Evolutionary conservation across 2,797 vertebrate genomes (phyloP).

Genomic region (Tamandua tetradactyla): DNA sequence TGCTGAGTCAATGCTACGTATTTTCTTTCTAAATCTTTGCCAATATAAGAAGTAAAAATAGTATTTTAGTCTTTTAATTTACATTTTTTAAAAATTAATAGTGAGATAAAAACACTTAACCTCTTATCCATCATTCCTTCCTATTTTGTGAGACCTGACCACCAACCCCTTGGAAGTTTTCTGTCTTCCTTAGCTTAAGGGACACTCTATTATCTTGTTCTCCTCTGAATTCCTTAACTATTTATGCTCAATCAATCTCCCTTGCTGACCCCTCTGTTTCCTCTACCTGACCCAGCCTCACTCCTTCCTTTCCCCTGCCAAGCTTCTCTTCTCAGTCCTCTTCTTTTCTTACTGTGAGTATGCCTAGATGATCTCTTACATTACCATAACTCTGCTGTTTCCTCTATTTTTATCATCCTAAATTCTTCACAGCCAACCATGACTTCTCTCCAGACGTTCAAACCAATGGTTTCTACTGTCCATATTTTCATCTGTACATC

Average conservation of each 20-base stretch:
- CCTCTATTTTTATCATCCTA: not conserved
- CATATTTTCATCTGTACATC: not conserved
- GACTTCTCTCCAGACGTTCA: not conserved
- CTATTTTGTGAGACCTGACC: not conserved
- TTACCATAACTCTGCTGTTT: not conserved
- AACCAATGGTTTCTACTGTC: not conserved
- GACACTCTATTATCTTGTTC: not conserved
- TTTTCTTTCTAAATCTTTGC: not conserved
- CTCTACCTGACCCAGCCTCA: not conserved
- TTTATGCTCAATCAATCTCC: not conserved
- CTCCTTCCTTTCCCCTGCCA: not conserved
- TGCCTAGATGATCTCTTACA: not conserved
- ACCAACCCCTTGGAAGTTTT: not conserved
- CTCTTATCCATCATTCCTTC: not conserved
- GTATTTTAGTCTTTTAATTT: not conserved
- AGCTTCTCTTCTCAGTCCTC: not conserved
- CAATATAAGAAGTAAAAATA: not conserved
- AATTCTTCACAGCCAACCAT: not conserved
- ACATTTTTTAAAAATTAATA: not conserved
- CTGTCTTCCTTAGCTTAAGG: not conserved
- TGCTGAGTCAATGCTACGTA: not conserved
- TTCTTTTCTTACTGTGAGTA: not conserved
- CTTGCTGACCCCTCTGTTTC: not conserved
- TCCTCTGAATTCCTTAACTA: not conserved
- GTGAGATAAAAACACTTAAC: not conserved